Conservation (phyloP, 2,797 vertebrate species). For the Chelon auratus region DNA sequence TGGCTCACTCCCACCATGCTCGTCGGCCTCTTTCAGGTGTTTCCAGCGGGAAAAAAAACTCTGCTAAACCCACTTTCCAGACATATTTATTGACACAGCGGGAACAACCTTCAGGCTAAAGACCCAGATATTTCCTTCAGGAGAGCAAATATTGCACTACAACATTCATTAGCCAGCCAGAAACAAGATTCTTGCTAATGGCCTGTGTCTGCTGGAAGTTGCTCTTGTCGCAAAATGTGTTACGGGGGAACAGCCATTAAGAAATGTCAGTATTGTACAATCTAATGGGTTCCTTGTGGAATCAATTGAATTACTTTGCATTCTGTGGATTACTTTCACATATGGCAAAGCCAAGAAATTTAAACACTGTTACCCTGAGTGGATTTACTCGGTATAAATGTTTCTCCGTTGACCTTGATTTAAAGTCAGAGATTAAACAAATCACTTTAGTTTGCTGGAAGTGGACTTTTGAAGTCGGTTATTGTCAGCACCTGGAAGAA, state of each 20-base stretch:
- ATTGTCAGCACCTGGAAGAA: no score
- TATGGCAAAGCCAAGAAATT: no score
- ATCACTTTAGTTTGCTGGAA: not conserved
- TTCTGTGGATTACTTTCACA: not conserved
- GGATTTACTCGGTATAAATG: no score
- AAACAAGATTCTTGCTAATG: constrained; percentile 1
- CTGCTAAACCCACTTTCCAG: not conserved
- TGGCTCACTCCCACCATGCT: no score
- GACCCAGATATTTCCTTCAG: not conserved
- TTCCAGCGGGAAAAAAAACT: not conserved
- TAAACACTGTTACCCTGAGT: no score
- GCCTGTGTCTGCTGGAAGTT: not conserved
- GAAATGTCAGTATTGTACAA: not conserved
- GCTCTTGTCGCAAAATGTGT: constrained; percentile 2
- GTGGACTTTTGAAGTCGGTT: not conserved
- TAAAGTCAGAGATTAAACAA: not conserved
- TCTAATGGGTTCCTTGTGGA: not conserved
- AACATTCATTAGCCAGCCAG: constrained; percentile 5
- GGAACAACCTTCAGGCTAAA: not conserved
- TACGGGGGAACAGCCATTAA: not conserved
- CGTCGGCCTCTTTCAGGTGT: not conserved
- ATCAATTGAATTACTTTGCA: not conserved
- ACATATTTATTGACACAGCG: not conserved
- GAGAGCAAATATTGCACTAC: not conserved
- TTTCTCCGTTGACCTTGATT: no score